Base-by-base conservation (phyloP, 2,113 vertebrate species). In the Sylvietta virens region DNA sequence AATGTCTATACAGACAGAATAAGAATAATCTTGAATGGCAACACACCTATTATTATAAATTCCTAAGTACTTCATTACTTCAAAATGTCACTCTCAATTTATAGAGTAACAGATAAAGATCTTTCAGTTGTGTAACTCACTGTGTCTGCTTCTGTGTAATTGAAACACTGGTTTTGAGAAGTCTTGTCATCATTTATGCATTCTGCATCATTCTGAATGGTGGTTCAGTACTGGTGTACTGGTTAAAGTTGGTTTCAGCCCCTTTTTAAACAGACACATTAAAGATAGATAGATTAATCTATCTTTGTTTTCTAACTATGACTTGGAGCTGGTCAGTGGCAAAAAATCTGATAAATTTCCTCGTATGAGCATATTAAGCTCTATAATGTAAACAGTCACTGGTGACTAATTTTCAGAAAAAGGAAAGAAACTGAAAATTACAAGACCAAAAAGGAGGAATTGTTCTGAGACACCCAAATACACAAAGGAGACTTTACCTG, bases 41-140 rank as follows among this genome's bases (percentile, higher is more conserved):
- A 97, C 85, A 97, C 58, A 95, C 26, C 92, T 96, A 97, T 97
- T 97, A 97, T 96, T 97, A 97, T 84, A 98, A 97, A 98, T 98
- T 97, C 97, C 94, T 97, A 98, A 97, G 95, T 95, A 96, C 80
- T 97, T 98, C 94, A 96, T 96, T 97, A 97, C 95, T 97, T 97
- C 37, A 90, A 97, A 98, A 98, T 97, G 96, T 97, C 97, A 98
- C 56, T 98, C 91, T 96, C 94, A 97, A 95, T 97, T 97, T 97
- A 96, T 1, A 97, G 87, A 98, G 96, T 97, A 98, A 96, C 96
- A 98, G 94, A 98, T 93, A 97, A 98, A 97, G 88, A 97, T 94
- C 89, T 96, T 95, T 96, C 88, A 57, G 90, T 44, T 90, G 91
- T 79, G 70, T 53, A 92, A 42, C 44, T 88, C 60, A 56, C 56